phyloP scores from a whole-genome alignment of 2,888 invertebrate genomes.

The Lacanobia wlatinum region DNA sequence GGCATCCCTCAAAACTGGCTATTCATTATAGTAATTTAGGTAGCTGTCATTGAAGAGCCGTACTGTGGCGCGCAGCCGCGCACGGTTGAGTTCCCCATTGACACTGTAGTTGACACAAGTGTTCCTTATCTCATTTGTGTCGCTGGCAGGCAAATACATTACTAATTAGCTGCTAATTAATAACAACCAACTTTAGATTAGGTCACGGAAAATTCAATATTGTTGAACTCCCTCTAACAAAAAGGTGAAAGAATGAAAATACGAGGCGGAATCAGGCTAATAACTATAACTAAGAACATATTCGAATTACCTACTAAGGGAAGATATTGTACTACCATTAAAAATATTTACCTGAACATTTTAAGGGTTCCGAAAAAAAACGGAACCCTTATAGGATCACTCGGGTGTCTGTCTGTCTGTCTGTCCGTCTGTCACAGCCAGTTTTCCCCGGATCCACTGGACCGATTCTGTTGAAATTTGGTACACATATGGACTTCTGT shows the following conservation, averaged over 20 bases:
- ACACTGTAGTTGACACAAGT: conserved; percentile 11
- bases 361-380: no score
- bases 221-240: background rate
- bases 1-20: conserved; percentile 4
- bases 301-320: no score
- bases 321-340: no score
- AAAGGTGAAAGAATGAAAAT: no score
- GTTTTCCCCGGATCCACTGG: no score
- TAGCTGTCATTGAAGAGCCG: conserved; percentile 1
- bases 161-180: background rate
- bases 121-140: conserved; percentile 15
- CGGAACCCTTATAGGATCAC: no score
- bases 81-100: conserved; percentile 1
- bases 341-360: no score
- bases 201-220: background rate
- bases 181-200: background rate
- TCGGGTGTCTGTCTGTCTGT: no score
- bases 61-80: background rate
- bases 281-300: background rate
- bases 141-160: background rate
- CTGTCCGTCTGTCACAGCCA: no score
- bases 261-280: background rate
- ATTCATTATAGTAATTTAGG: conserved; percentile 18
- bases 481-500: no score
- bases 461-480: no score